phyloP scores from a whole-genome alignment of 2,113 vertebrate genomes.

The Catharus bicknelli region DNA sequence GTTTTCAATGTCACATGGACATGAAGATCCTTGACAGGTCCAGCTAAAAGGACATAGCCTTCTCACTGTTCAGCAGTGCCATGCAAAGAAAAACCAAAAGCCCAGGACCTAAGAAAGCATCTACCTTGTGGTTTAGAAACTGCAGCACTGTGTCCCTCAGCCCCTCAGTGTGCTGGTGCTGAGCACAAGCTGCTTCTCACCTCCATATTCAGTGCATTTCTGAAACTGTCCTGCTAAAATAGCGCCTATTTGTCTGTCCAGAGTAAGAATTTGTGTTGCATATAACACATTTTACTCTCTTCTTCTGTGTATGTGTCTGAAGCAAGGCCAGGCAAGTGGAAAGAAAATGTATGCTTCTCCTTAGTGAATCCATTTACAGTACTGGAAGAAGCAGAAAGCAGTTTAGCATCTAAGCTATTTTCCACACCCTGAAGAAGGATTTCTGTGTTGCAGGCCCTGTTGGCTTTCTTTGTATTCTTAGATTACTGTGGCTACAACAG shows the following conservation, averaged over 20 bases:
- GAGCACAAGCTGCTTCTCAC: background rate
- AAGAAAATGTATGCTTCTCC: background rate
- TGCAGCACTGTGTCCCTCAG: fast-evolving
- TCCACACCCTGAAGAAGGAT: background rate
- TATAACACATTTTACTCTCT: background rate
- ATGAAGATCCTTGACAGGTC: background rate
- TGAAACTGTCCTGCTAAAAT: background rate
- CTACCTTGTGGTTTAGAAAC: background rate
- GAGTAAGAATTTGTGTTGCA: background rate
- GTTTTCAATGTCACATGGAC: background rate
- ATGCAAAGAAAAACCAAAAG: background rate
- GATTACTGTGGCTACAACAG: background rate
- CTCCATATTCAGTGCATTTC: background rate
- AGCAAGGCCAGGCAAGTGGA: background rate
- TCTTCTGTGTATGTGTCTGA: background rate
- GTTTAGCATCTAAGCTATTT: background rate
- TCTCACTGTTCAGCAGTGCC: background rate
- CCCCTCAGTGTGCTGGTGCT: fast-evolving
- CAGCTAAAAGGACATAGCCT: background rate
- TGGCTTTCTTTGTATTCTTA: background rate
- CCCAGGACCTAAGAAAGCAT: background rate
- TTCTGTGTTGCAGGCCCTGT: background rate
- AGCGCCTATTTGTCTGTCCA: background rate
- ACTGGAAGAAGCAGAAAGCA: background rate
- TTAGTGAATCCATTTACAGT: background rate